Conservation (phyloP, 2,888 invertebrate genomes). For the Seira ritae region DNA sequence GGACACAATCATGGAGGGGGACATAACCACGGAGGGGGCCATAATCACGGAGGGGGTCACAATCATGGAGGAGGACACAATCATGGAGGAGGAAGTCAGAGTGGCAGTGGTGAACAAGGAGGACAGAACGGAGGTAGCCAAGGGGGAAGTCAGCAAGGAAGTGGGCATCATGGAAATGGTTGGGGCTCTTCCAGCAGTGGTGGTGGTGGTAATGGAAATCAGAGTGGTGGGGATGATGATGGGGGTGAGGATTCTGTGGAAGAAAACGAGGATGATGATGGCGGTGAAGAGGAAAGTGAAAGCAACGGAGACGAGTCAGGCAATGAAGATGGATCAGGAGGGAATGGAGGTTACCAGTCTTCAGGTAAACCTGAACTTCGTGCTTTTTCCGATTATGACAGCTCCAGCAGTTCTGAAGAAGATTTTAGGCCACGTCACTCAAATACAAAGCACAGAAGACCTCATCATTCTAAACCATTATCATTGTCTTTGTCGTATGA, state of each 20-base stretch:
- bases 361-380: constrained; percentile 21
- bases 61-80: constrained; percentile 16
- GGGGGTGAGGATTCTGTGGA: background rate
- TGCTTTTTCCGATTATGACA: constrained; percentile 17
- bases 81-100: constrained; percentile 5
- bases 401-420: constrained; percentile 42
- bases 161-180: background rate
- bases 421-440: constrained; percentile 45
- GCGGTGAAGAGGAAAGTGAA: background rate
- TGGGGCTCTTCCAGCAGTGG: constrained; percentile 9
- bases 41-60: background rate
- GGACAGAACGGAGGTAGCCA: too few species aligned
- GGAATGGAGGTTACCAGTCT: constrained; percentile 33
- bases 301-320: too few species aligned
- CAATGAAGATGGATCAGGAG: constrained; percentile 22
- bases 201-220: background rate
- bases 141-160: too few species aligned
- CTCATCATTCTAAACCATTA: constrained; percentile 20
- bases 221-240: background rate
- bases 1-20: background rate
- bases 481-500: constrained; percentile 51
- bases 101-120: background rate
- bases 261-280: background rate
- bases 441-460: constrained; percentile 23
- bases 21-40: background rate